Evolutionary conservation across 2,797 vertebrate genomes (phyloP).

Genomic region (Cirrhinus mrigala): DNA sequence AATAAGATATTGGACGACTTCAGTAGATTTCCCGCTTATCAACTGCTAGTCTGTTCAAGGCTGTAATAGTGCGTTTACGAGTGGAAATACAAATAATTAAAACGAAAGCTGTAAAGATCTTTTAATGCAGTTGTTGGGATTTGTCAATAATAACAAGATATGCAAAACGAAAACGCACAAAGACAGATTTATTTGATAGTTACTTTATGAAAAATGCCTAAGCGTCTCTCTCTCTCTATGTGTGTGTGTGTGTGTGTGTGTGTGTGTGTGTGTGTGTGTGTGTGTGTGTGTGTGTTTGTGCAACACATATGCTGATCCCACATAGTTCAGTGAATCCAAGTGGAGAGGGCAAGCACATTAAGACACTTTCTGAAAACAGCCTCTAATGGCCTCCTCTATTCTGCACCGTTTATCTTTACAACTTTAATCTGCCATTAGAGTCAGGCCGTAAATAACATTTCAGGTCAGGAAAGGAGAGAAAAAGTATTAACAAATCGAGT

Average conservation of each 20-base stretch:
- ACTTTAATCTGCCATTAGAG: constrained; percentile 70
- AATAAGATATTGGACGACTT: background rate
- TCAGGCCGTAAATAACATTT: constrained; percentile 79
- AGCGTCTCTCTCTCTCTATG: background rate
- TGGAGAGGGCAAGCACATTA: constrained; percentile 37
- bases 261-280: too few relatives aligned
- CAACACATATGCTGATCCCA: constrained; percentile 16
- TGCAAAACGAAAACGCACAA: background rate
- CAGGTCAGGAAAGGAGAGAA: constrained; percentile 62
- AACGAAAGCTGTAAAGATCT: background rate
- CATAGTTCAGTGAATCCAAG: constrained; percentile 36
- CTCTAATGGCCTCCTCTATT: constrained; percentile 56
- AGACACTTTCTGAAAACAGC: constrained; percentile 27
- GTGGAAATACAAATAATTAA: background rate
- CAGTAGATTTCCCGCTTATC: background rate
- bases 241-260: constrained; percentile 8
- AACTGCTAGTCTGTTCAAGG: background rate
- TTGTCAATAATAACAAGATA: background rate
- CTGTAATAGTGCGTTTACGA: background rate
- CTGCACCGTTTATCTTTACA: constrained; percentile 63
- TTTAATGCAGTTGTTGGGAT: background rate
- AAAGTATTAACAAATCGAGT: constrained; percentile 81
- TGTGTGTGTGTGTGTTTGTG: background rate
- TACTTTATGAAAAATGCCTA: background rate
- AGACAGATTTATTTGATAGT: background rate